Evolutionary conservation across 92 coral and sea anemone genomes (phyloP).

Genomic region (Porites cylindrica): DNA sequence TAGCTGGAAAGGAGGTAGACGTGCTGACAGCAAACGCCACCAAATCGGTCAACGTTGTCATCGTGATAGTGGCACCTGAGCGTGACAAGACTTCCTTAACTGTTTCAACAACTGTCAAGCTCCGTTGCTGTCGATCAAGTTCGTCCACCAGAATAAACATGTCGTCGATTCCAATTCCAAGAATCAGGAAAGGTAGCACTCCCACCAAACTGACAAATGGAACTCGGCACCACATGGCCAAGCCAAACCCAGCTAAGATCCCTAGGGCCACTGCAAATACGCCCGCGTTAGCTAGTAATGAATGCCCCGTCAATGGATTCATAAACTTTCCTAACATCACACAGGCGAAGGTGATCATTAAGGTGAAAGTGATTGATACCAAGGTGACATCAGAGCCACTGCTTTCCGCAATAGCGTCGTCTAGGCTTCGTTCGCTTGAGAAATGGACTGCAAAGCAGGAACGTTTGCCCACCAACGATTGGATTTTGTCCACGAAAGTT

Average conservation of each 20-base stretch:
- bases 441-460: slow-evolving; percentile 58
- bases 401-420: slow-evolving; percentile 86
- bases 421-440: slow-evolving; percentile 78
- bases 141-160: slow-evolving; percentile 83
- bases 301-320: slow-evolving; percentile 85
- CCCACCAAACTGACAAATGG: slow-evolving; percentile 81
- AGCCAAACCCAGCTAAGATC: slow-evolving; percentile 75
- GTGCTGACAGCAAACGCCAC: slow-evolving; percentile 90
- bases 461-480: slow-evolving; percentile 27
- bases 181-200: slow-evolving; percentile 81
- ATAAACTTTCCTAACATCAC: slow-evolving; percentile 72
- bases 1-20: slow-evolving; percentile 75
- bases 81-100: slow-evolving; percentile 79
- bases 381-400: slow-evolving; percentile 71
- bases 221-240: slow-evolving; percentile 62
- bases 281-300: slow-evolving; percentile 75
- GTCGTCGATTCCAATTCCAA: slow-evolving; percentile 90
- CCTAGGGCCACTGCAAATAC: slow-evolving; percentile 78
- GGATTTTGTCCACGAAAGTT: slow-evolving; percentile 56
- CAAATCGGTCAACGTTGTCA: slow-evolving; percentile 87
- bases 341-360: slow-evolving; percentile 78
- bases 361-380: slow-evolving; percentile 72
- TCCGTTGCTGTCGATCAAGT: slow-evolving; percentile 63
- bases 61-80: slow-evolving; percentile 82
- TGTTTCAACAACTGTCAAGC: slow-evolving; percentile 65